Conservation (phyloP, 2,888 invertebrate species). For the Drosophila meridiana region DNA sequence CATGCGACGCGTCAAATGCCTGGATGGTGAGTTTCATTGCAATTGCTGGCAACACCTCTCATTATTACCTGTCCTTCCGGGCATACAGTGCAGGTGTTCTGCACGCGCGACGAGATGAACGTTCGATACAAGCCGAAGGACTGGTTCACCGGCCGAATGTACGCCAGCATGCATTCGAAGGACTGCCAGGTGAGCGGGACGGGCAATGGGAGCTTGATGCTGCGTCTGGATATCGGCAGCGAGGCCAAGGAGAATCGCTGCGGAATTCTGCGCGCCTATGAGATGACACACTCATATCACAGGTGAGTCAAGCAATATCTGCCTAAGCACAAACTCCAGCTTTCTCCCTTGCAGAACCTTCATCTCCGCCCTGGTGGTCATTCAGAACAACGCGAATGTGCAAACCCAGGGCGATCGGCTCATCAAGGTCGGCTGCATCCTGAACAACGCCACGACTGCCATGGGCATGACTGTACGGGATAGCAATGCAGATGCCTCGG, state of each 20-base stretch:
- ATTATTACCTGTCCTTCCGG: neutral
- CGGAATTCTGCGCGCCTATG: slow-evolving; percentile 84
- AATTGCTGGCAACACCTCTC: too few species aligned
- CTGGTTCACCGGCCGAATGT: slow-evolving; percentile 90
- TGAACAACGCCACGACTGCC: slow-evolving; percentile 85
- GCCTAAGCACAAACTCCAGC: neutral
- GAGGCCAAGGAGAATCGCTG: slow-evolving; percentile 84
- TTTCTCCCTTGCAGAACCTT: slow-evolving; percentile 87
- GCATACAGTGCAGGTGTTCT: slow-evolving; percentile 90
- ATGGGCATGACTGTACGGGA: slow-evolving; percentile 43
- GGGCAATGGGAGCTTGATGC: slow-evolving; percentile 82
- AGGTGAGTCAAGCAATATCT: slow-evolving; percentile 56
- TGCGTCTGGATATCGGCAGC: slow-evolving; percentile 82
- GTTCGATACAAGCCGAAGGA: slow-evolving; percentile 89
- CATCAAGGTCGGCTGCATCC: slow-evolving; percentile 92
- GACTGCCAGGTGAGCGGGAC: slow-evolving; percentile 88
- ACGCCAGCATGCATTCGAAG: slow-evolving; percentile 92
- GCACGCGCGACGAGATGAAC: slow-evolving; percentile 89
- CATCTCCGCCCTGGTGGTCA: slow-evolving; percentile 90
- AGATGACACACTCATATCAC: slow-evolving; percentile 82
- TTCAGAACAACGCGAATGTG: slow-evolving; percentile 93
- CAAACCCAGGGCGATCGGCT: slow-evolving; percentile 94
- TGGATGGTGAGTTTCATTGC: slow-evolving; percentile 89
- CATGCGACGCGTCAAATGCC: slow-evolving; percentile 92
- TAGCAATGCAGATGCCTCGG: slow-evolving; percentile 64